These are phyloP conservation scores for Pseudachorutes palmiensis DNA, from an alignment of 1,140 invertebrate genomes.

Conservation along the genomic window DNA sequence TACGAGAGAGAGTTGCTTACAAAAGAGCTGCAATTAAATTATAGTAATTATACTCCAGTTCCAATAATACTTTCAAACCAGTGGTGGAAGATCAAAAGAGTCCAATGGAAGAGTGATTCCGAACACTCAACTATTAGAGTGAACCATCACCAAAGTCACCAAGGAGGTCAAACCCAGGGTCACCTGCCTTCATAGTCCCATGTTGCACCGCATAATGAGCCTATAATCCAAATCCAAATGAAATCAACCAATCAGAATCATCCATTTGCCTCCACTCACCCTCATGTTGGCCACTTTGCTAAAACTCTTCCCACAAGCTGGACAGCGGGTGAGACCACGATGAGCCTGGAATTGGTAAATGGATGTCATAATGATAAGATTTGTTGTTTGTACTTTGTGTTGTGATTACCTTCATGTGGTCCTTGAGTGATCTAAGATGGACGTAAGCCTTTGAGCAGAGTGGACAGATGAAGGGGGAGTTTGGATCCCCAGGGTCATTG, in stretches of 20 bases:
- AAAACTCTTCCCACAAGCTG: conserved; percentile 48
- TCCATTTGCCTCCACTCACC: neutral
- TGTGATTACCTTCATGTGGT: conserved; percentile 50
- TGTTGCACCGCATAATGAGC: conserved; percentile 15
- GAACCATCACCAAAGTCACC: neutral
- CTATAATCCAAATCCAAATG: neutral
- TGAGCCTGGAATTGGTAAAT: no score
- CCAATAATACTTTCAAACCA: no score
- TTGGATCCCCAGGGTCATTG: conserved; percentile 8
- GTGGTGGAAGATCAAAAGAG: no score
- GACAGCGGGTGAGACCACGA: conserved; percentile 48
- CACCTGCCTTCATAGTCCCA: neutral
- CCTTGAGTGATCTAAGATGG: conserved; percentile 43
- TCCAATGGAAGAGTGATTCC: no score
- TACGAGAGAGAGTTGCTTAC: no score
- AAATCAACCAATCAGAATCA: neutral
- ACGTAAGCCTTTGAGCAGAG: conserved; percentile 32
- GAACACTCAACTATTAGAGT: no score
- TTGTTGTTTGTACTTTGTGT: no score
- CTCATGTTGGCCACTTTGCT: conserved; percentile 39
- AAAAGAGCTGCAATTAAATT: no score
- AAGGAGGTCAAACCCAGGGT: neutral
- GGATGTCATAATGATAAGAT: no score
- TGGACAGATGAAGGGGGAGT: conserved; percentile 27
- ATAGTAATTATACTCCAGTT: no score